phyloP scores from a whole-genome alignment of 2,113 vertebrate species.

The Menidia beryllina region DNA sequence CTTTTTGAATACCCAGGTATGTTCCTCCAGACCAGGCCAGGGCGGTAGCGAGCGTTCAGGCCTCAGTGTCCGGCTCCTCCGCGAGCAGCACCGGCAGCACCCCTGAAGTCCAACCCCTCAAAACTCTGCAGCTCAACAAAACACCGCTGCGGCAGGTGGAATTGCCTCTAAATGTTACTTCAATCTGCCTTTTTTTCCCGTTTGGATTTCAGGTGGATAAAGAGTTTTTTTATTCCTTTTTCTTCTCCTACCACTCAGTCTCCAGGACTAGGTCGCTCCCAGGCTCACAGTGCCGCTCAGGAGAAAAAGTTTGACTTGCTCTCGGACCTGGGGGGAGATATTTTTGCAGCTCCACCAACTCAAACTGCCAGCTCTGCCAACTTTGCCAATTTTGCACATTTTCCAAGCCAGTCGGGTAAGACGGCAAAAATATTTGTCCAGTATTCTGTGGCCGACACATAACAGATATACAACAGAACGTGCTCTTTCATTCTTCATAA shows the following conservation, averaged over 20 bases:
- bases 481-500: constrained; percentile 81
- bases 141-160: constrained; percentile 91
- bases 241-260: constrained; percentile 69
- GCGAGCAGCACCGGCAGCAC: constrained; percentile 96
- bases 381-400: constrained; percentile 99
- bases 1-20: constrained; percentile 83
- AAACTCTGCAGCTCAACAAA: constrained; percentile 92
- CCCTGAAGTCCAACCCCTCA: constrained; percentile 95
- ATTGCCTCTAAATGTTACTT: background rate
- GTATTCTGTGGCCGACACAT: background rate
- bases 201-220: background rate
- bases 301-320: constrained; percentile 98
- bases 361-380: constrained; percentile 88
- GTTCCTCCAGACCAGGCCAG: constrained; percentile 96
- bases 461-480: background rate
- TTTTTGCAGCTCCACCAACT: constrained; percentile 89
- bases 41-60: constrained; percentile 90
- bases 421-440: background rate
- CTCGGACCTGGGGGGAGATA: constrained; percentile 95
- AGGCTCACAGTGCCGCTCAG: constrained; percentile 80
- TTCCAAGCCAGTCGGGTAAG: constrained; percentile 92
- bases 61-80: constrained; percentile 93
- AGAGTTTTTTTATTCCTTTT: background rate
- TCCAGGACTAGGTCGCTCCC: constrained; percentile 81
- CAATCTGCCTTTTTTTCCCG: background rate